A percentile compares a stretch with the other conserved stretches of the same genome.
phyloP scores from a whole-genome alignment of 2,888 invertebrate genomes.

The Eubasilissa splendida region DNA sequence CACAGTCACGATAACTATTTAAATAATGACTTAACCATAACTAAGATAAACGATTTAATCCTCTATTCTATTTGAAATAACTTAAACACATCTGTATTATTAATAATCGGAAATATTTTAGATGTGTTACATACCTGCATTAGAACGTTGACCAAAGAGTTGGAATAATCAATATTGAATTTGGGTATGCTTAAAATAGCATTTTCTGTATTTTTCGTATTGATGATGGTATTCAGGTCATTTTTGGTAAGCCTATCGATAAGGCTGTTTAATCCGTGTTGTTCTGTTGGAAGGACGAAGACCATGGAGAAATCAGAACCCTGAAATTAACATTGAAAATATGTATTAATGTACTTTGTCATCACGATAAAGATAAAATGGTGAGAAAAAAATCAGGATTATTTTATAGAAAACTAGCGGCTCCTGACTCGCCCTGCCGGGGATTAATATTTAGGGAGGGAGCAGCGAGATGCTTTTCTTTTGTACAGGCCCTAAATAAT shows the following conservation, averaged over 20 bases:
- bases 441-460: too few relatives aligned
- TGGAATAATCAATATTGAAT: conserved; percentile 67
- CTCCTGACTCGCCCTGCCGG: background rate
- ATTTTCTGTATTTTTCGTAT: conserved; percentile 60
- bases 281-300: conserved; percentile 66
- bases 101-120: too few relatives aligned
- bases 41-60: too few relatives aligned
- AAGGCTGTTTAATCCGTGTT: conserved; percentile 62
- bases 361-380: background rate
- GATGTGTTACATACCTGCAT: conserved; percentile 63
- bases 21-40: too few relatives aligned
- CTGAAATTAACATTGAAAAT: conserved; percentile 62
- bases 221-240: conserved; percentile 61
- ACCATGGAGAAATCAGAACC: conserved; percentile 68
- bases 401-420: background rate
- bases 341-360: too few relatives aligned
- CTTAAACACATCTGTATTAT: too few relatives aligned
- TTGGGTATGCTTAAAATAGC: conserved; percentile 67
- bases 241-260: conserved; percentile 62
- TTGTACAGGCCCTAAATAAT: too few relatives aligned
- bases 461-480: too few relatives aligned
- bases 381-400: background rate
- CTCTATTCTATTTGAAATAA: too few relatives aligned
- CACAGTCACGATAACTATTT: too few relatives aligned
- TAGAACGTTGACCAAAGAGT: conserved; percentile 64